A percentile compares a stretch with the other conserved stretches of the same genome.
Conservation (phyloP, 1,140 invertebrate species). For the Saccostrea echinata region DNA sequence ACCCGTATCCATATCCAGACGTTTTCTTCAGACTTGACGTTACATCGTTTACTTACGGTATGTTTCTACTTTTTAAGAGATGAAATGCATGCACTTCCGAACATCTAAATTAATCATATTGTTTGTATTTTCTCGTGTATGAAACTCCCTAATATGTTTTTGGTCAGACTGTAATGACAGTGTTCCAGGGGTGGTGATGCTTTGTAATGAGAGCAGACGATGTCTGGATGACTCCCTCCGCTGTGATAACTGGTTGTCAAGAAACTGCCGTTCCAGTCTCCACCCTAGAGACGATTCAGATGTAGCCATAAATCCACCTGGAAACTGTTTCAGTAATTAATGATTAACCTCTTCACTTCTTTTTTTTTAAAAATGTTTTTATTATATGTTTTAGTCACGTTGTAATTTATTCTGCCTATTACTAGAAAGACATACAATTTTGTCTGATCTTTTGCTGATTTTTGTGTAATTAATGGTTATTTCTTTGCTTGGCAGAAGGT, state of each 20-base stretch:
- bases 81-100: background rate
- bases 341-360: background rate
- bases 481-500: conserved; percentile 35
- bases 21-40: conserved; percentile 56
- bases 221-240: conserved; percentile 57
- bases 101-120: background rate
- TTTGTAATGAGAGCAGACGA: conserved; percentile 61
- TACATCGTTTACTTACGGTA: conserved; percentile 61
- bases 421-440: no score
- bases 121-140: no score
- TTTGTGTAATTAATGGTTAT: no score
- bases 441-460: no score
- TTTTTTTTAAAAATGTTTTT: no score
- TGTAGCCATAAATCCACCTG: conserved; percentile 52
- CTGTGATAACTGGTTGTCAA: conserved; percentile 66
- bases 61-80: background rate
- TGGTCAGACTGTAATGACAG: conserved; percentile 60
- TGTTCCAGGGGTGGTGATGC: conserved; percentile 43
- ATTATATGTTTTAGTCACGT: no score
- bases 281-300: conserved; percentile 60
- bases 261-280: conserved; percentile 55
- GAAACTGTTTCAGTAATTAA: conserved; percentile 57
- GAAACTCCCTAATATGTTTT: background rate
- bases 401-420: no score
- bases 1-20: conserved; percentile 56